phyloP scores from a whole-genome alignment of 2,797 vertebrate genomes.

The Syngnathus rostellatus region DNA sequence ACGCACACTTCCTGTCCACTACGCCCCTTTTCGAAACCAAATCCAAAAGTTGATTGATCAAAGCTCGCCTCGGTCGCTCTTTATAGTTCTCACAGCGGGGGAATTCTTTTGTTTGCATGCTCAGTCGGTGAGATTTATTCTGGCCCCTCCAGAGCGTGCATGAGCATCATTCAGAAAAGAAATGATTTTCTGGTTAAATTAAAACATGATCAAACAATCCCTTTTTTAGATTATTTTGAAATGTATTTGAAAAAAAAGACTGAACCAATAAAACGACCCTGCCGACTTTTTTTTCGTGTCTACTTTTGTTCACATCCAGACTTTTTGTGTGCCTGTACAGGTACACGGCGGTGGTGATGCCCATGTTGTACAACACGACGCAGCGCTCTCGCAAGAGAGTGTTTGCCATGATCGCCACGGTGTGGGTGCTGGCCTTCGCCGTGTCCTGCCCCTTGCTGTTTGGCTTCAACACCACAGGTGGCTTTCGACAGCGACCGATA shows the following conservation, averaged over 20 bases:
- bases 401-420: constrained; percentile 79
- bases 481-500: constrained; percentile 12
- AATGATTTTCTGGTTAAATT: no score
- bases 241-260: no score
- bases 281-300: no score
- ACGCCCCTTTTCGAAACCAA: background rate
- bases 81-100: background rate
- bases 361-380: constrained; percentile 84
- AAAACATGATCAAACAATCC: no score
- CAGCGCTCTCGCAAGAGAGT: constrained; percentile 85
- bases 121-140: background rate
- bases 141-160: no score
- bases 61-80: background rate
- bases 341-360: constrained; percentile 92
- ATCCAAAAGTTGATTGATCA: background rate
- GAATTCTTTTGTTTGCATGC: background rate
- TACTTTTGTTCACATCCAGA: no score
- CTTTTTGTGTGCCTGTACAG: constrained; percentile 50
- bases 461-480: constrained; percentile 95
- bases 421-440: constrained; percentile 86
- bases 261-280: no score
- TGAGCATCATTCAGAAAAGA: no score
- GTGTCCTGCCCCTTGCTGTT: constrained; percentile 92
- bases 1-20: background rate
- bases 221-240: no score